Evolutionary conservation across 2,113 vertebrate species (phyloP).

Genomic region (Ursus arctos): DNA sequence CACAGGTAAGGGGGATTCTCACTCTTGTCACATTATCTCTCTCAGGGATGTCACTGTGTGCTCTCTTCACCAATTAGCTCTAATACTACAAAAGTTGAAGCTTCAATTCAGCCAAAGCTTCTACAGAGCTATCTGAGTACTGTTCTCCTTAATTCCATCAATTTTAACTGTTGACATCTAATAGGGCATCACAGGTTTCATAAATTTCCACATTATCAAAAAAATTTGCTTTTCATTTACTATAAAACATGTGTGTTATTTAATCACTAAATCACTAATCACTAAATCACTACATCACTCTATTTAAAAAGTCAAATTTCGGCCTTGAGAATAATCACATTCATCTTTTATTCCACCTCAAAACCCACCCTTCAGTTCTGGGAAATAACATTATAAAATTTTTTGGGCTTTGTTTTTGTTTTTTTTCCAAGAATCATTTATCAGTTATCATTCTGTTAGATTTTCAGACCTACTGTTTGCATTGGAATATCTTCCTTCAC

Average conservation of each 20-base stretch:
- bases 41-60: not conserved
- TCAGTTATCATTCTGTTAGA: not conserved
- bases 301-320: constrained; percentile 44
- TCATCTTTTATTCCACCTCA: not conserved
- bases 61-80: not conserved
- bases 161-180: constrained; percentile 15
- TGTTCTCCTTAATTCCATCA: not conserved
- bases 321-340: not conserved
- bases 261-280: not conserved
- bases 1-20: not conserved
- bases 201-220: not conserved
- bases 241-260: not conserved
- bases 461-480: not conserved
- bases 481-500: not conserved
- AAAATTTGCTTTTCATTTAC: not conserved
- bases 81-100: not conserved
- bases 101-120: not conserved
- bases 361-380: not conserved
- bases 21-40: rapidly evolving
- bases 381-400: not conserved
- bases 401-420: not conserved
- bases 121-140: not conserved
- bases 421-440: not conserved
- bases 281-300: not conserved
- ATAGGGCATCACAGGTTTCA: not conserved